A percentile compares a stretch with the other conserved stretches of the same genome.
Evolutionary conservation across 2,797 vertebrate species (phyloP).

Genomic region (Intellagama lesueurii): DNA sequence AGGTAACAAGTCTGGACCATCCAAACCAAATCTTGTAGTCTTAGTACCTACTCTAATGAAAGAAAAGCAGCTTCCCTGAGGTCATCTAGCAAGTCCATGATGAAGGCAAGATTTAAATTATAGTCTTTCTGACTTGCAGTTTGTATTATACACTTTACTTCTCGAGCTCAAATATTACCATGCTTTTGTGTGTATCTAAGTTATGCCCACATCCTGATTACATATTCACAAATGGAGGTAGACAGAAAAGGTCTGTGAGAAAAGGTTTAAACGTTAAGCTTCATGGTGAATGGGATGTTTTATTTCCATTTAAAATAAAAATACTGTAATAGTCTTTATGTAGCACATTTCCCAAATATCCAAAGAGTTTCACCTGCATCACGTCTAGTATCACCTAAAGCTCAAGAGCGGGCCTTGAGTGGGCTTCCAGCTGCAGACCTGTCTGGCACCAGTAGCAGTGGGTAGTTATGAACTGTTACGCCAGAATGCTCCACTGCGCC

Average conservation of each 20-base stretch:
- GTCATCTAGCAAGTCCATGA: not conserved
- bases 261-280: too few species aligned
- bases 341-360: not conserved
- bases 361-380: not conserved
- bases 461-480: not conserved
- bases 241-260: not conserved
- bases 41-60: not conserved
- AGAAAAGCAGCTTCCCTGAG: not conserved
- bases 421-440: not conserved
- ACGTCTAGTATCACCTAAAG: not conserved
- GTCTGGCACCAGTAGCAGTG: not conserved
- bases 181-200: not conserved
- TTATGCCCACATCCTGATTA: not conserved
- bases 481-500: too few species aligned
- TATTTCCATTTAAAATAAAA: not conserved
- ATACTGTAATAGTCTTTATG: too few species aligned
- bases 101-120: not conserved
- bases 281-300: too few species aligned
- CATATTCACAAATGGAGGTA: not conserved
- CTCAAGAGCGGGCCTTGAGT: not conserved
- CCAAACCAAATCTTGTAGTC: too few species aligned
- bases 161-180: not conserved
- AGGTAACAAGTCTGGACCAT: too few species aligned
- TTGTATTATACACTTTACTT: not conserved
- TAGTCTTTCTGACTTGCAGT: not conserved